Conservation (phyloP, 2,888 invertebrate genomes). For the Osmoderma eremita region DNA sequence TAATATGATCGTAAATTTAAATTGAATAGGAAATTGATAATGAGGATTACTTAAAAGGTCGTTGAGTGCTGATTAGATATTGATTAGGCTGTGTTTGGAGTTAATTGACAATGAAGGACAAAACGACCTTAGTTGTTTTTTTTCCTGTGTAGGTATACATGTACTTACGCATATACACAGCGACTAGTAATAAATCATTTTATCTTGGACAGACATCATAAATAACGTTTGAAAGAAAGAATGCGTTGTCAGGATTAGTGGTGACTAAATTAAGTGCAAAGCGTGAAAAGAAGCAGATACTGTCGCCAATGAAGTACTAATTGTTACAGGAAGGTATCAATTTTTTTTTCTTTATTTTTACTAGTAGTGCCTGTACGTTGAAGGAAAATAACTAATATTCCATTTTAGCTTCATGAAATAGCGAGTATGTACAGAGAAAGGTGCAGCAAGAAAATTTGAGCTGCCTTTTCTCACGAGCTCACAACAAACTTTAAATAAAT, state of each 20-base stretch:
- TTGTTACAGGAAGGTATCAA: background rate
- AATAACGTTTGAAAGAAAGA: background rate
- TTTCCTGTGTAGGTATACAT: background rate
- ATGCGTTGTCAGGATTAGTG: constrained; percentile 5
- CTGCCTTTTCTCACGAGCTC: no score
- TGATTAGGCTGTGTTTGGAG: constrained; percentile 8
- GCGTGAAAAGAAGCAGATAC: constrained; percentile 2
- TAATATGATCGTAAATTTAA: constrained; percentile 25
- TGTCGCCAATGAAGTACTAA: background rate
- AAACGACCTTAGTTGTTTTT: constrained; percentile 2
- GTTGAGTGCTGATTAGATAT: constrained; percentile 17
- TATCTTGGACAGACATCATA: background rate
- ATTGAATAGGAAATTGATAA: constrained; percentile 33
- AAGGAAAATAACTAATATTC: no score
- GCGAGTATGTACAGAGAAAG: no score
- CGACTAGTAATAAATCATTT: constrained; percentile 16
- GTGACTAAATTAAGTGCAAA: background rate
- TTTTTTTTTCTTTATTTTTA: no score
- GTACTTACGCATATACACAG: no score
- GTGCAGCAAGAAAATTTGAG: no score
- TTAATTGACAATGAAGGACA: constrained; percentile 7
- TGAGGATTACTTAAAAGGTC: constrained; percentile 22
- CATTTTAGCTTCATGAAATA: no score
- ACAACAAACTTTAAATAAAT: no score
- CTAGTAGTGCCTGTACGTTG: no score